Evolutionary conservation across 2,113 vertebrate species (phyloP), one percentile per base, ranked within the genome.

Genomic region (Camelus dromedarius): DNA sequence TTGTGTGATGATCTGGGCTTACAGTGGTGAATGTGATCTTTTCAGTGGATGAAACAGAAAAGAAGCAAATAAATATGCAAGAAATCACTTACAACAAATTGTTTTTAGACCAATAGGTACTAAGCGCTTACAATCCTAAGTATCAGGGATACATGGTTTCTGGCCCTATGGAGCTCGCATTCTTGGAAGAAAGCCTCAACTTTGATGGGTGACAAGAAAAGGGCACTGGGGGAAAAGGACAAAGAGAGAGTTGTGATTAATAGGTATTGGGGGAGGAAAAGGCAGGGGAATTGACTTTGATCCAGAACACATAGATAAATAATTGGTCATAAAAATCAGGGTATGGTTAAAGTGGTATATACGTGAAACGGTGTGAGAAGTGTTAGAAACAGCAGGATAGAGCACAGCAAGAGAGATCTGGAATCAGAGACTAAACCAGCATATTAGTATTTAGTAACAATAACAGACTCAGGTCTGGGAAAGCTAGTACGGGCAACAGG

Each of bases 11-110:
- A n/a, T 28, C 28, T 85, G 32, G 14, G 16, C 20, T 93, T 76
- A 26, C 5, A 52, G 30, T 42, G 24, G 24, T 82, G 15, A 92
- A 66, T 28, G 88, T 62, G 22, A 82, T 79, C 28, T 52, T 83
- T 69, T 89, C 30, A 88, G 69, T 95, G 54, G 24, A 8, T 46
- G 12, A 58, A 38, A 79, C 26, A 83, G 76, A 97, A 26, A 91
- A 20, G 58, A 86, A 91, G 35, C 38, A 81, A 88, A 87, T 67
- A 93, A 70, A 96, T 89, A 72, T 35, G 30, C 70, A 91, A 89
- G 87, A 92, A 72, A 64, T 46, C 1, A 64, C 46, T 81, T 69
- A n/a, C 7, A 89, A 62, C 60, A 83, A 76, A 30, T 86, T n/a
- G 32, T 79, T 87, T 96, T 75, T 62, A 84, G 38, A 80, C 13